Evolutionary conservation across 1,140 invertebrate species (phyloP).

Genomic region (Eufriesea mexicana): DNA sequence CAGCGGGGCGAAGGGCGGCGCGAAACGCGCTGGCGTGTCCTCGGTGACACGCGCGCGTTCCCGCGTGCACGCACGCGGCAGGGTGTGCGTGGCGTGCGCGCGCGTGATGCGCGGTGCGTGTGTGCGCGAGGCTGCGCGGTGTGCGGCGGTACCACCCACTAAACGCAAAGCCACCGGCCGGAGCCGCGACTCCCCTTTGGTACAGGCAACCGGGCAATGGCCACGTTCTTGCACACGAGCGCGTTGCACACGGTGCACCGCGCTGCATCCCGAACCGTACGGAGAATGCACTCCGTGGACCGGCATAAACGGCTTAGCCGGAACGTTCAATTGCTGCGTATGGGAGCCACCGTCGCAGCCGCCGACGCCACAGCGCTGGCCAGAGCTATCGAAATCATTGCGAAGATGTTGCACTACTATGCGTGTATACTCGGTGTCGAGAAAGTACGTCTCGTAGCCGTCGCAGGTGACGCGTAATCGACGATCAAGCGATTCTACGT

Average conservation of each 20-base stretch:
- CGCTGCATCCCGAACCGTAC: constrained; percentile 52
- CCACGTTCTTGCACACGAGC: constrained; percentile 41
- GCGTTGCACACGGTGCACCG: constrained; percentile 32
- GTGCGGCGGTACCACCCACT: constrained; percentile 58
- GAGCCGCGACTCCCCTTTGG: constrained; percentile 51
- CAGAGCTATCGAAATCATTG: not conserved
- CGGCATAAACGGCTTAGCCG: constrained; percentile 54
- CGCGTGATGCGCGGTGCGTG: constrained; percentile 1
- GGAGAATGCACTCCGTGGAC: constrained; percentile 53
- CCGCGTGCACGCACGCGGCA: constrained; percentile 25
- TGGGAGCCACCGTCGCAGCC: not conserved
- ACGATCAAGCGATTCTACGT: too few relatives aligned
- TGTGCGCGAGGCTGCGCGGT: not conserved
- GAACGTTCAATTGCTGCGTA: constrained; percentile 24
- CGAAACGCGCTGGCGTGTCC: constrained; percentile 23
- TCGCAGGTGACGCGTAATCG: too few relatives aligned
- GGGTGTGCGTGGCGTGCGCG: not conserved
- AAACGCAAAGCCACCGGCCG: constrained; percentile 57
- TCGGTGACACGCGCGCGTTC: constrained; percentile 42
- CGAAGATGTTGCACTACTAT: not conserved
- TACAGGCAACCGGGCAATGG: constrained; percentile 21
- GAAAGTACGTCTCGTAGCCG: too few relatives aligned
- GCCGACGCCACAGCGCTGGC: not conserved
- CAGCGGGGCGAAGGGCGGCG: not conserved
- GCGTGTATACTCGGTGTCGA: too few relatives aligned